Evolutionary conservation across 1,140 invertebrate species (phyloP).

Genomic region (Sitophilus oryzae): DNA sequence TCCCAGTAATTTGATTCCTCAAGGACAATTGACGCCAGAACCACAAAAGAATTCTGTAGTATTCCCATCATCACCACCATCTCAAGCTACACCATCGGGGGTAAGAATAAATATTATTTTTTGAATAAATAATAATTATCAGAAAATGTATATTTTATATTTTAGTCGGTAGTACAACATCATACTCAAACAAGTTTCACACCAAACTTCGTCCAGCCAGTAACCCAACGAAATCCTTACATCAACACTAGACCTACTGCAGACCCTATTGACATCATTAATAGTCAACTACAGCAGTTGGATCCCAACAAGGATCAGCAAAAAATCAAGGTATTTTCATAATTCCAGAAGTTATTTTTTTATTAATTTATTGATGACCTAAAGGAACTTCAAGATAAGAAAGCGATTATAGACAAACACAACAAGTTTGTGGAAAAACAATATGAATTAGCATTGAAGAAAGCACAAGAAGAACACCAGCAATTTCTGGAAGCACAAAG

Average conservation of each 20-base stretch:
- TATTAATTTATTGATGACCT: not conserved
- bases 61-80: slow-evolving; percentile 15
- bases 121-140: not conserved
- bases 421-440: slow-evolving; percentile 63
- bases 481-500: slow-evolving; percentile 56
- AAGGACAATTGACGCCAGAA: slow-evolving; percentile 9
- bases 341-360: too few species aligned
- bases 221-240: slow-evolving; percentile 26
- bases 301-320: slow-evolving; percentile 58
- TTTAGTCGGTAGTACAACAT: slow-evolving; percentile 31
- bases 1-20: not conserved
- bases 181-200: slow-evolving; percentile 43
- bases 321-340: slow-evolving; percentile 43
- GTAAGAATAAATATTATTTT: too few species aligned
- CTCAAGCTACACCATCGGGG: slow-evolving; percentile 11
- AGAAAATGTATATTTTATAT: not conserved
- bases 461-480: slow-evolving; percentile 58
- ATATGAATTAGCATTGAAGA: slow-evolving; percentile 61
- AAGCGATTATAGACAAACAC: slow-evolving; percentile 62
- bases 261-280: slow-evolving; percentile 35
- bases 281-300: slow-evolving; percentile 44
- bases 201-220: slow-evolving; percentile 31
- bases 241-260: slow-evolving; percentile 39
- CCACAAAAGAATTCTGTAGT: slow-evolving; percentile 20
- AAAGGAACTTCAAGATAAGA: slow-evolving; percentile 53